Evolutionary conservation across 2,888 invertebrate genomes (phyloP).

Genomic region (Eupithecia centaureata): DNA sequence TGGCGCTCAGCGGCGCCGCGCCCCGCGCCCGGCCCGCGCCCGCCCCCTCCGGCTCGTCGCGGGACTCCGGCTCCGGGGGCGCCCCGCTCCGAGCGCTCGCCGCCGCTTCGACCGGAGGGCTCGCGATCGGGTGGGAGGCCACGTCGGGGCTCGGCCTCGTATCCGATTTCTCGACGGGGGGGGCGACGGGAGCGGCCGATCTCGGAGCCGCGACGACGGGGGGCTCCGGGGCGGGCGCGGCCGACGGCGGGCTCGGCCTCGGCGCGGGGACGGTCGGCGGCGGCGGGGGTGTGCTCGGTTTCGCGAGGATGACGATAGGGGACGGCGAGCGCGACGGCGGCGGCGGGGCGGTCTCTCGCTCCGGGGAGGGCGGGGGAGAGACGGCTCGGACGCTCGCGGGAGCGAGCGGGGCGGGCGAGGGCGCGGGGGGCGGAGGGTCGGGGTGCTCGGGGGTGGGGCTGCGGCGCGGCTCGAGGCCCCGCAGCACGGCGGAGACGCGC

Average conservation of each 20-base stretch:
- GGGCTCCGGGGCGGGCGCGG: constrained; percentile 59
- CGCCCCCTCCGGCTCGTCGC: constrained; percentile 49
- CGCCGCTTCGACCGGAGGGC: constrained; percentile 52
- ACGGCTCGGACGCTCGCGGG: constrained; percentile 63
- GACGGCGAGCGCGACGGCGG: constrained; percentile 45
- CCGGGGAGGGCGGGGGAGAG: constrained; percentile 49
- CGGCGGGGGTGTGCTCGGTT: not conserved
- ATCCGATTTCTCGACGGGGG: constrained; percentile 34
- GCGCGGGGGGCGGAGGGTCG: constrained; percentile 58
- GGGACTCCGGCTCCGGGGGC: constrained; percentile 50
- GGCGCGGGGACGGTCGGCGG: constrained; percentile 49
- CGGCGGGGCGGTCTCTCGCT: not conserved
- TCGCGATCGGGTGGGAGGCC: constrained; percentile 23
- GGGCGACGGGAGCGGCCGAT: not conserved
- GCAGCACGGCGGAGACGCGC: constrained; percentile 74
- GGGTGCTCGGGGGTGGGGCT: constrained; percentile 68
- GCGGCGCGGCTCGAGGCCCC: constrained; percentile 65
- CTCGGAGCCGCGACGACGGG: too few relatives aligned
- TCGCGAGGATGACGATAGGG: not conserved
- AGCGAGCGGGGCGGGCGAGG: constrained; percentile 45
- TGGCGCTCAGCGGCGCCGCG: constrained; percentile 66
- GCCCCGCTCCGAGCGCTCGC: constrained; percentile 50
- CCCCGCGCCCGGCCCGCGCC: constrained; percentile 78
- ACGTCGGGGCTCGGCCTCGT: constrained; percentile 13
- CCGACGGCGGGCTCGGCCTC: constrained; percentile 56